These are phyloP conservation scores for Xiphophorus maculatus DNA, from an alignment of 2,113 vertebrate species.

Conservation along the genomic window DNA sequence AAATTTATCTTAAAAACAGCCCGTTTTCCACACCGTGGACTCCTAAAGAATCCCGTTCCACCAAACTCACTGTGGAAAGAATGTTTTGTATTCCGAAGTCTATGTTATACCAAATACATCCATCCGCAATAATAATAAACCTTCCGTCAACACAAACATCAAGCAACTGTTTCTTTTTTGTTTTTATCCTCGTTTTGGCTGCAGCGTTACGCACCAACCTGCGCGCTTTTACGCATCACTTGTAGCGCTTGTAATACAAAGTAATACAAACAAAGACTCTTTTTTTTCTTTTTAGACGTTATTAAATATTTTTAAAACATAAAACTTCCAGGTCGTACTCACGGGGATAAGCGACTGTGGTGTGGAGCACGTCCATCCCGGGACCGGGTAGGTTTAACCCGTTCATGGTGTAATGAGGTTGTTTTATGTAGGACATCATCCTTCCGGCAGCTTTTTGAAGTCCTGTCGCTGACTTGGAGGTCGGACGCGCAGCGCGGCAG, in stretches of 20 bases:
- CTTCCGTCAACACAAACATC: background rate
- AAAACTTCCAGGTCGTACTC: slow-evolving; percentile 53
- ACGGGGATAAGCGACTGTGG: slow-evolving; percentile 86
- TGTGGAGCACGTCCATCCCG: slow-evolving; percentile 86
- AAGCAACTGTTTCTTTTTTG: background rate
- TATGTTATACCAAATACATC: background rate
- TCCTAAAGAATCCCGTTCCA: no score
- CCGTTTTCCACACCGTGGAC: no score
- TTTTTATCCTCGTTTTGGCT: background rate
- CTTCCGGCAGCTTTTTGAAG: slow-evolving; percentile 64
- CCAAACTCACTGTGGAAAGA: background rate
- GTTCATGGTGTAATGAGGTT: slow-evolving; percentile 87
- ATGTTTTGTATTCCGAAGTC: background rate
- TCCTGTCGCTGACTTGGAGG: slow-evolving; percentile 58
- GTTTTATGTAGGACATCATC: slow-evolving; percentile 91
- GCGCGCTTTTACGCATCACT: slow-evolving; percentile 41
- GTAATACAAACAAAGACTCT: background rate
- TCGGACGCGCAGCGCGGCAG: slow-evolving; percentile 54
- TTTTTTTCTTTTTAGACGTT: background rate
- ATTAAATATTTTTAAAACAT: background rate
- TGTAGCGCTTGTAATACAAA: background rate
- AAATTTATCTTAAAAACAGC: no score
- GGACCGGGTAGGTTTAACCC: slow-evolving; percentile 81
- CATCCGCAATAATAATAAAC: background rate
- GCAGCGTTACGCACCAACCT: slow-evolving; percentile 4